Percentiles rank a stretch among this genome's conserved stretches.
Evolutionary conservation across 2,113 vertebrate genomes (phyloP).

Genomic region (Thalassoma bifasciatum): DNA sequence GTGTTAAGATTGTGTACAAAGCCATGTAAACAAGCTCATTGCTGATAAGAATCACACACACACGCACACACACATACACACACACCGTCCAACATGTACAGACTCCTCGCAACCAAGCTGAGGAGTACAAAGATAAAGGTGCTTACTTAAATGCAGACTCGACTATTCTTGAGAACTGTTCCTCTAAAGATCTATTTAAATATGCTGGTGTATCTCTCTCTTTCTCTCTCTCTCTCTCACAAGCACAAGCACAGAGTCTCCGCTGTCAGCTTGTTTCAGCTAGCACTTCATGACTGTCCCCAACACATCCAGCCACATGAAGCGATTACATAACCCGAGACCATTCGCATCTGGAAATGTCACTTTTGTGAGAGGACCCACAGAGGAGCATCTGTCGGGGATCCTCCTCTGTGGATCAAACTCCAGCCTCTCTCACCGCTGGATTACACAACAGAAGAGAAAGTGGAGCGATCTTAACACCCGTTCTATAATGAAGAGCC

Average conservation of each 20-base stretch:
- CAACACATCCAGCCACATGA: constrained; percentile 14
- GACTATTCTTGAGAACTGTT: constrained; percentile 23
- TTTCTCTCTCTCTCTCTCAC: no score
- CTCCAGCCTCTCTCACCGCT: neutral
- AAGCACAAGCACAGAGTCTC: neutral
- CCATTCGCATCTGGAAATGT: neutral
- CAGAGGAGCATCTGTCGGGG: neutral
- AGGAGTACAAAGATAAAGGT: neutral
- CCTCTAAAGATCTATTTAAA: constrained; percentile 8
- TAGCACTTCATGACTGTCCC: neutral
- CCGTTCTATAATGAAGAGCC: neutral
- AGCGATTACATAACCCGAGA: constrained; percentile 25
- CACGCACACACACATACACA: constrained; percentile 21
- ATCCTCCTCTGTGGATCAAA: constrained; percentile 6
- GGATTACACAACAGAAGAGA: neutral
- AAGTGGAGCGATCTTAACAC: constrained; percentile 18
- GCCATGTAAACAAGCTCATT: constrained; percentile 35
- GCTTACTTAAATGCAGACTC: neutral
- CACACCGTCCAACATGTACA: no score
- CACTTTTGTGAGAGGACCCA: neutral
- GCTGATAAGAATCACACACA: constrained; percentile 29
- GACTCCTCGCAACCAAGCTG: neutral
- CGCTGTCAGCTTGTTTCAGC: constrained; percentile 7
- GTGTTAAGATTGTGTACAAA: constrained; percentile 25
- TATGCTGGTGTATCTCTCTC: neutral